Evolutionary conservation across 1,140 invertebrate species (phyloP), one percentile per base, ranked within the genome.

Genomic region (Drosophila aff.): DNA sequence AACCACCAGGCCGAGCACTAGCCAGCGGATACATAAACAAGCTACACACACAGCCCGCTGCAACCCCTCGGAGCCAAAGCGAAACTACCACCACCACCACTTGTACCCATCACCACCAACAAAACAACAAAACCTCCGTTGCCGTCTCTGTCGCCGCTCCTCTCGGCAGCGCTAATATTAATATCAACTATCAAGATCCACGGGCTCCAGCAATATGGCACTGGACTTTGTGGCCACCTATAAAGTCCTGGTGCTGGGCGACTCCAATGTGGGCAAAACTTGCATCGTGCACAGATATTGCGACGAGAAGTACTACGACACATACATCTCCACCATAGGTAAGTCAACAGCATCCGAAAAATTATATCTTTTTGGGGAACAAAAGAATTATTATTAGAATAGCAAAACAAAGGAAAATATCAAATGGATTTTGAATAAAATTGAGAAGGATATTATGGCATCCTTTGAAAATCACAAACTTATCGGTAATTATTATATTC

Each of bases 271-370:
- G 58, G 97, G 97, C 13, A 98, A 98, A 94, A 98, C 97, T 31
- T 98, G 97, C 93, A 96, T 98, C 76, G 96, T 98, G 55, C 97
- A 98, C 93, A 95, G 97, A 93, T 98, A 97, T 92, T 97, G 97
- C 91, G 97, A 97, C 92, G 97, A 98, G 93, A 95, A 96, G 82
- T 98, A 97, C 93, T 97, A 97, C 93, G 97, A 97, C 91, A 97
- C 97, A 71, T 98, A 98, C 93, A 97, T 98, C 93, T 97, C 97
- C 10, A 98, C 97, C 61, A 97, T 98, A 94, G 97, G 97, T 97
- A 93, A 96, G 96, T 93, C 15, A 55, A 33, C 65, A 65, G 60
- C 43, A 47, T 5, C 16, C 46, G 31, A 36, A 66, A 26, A 23
- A 43, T 3, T 66, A 40, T 1, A 2, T 10, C 13, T 50, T 50